A percentile compares a stretch with the other conserved stretches of the same genome.
These are phyloP conservation scores for Megathymus violae DNA, from an alignment of 1,140 invertebrate species.

Conservation along the genomic window DNA sequence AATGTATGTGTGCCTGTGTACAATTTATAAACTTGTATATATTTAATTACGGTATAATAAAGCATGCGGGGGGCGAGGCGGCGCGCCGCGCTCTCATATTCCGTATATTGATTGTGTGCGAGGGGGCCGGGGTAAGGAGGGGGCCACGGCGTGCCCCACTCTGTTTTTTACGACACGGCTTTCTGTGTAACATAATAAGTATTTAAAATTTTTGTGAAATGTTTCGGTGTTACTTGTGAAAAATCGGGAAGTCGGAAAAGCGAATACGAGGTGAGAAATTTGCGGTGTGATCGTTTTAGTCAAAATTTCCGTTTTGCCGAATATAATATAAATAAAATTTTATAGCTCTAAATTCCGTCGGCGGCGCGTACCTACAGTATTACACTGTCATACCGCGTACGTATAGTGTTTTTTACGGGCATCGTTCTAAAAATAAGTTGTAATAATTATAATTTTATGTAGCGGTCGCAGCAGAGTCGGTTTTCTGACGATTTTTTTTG, in stretches of 20 bases:
- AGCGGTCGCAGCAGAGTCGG: constrained; percentile 79
- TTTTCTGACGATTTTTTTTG: constrained; percentile 78
- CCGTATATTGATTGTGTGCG: constrained; percentile 83
- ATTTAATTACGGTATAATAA: constrained; percentile 83
- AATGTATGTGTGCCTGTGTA: constrained; percentile 57
- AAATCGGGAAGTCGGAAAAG: constrained; percentile 77
- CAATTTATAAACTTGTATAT: constrained; percentile 82
- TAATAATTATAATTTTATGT: constrained; percentile 84
- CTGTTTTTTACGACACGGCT: constrained; percentile 84
- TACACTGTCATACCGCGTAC: constrained; percentile 83
- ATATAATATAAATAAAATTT: constrained; percentile 80
- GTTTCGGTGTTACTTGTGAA: constrained; percentile 82
- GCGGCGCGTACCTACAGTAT: constrained; percentile 81
- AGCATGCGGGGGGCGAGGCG: constrained; percentile 81
- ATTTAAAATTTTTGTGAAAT: constrained; percentile 83
- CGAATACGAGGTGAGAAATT: constrained; percentile 76
- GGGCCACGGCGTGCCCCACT: constrained; percentile 82
- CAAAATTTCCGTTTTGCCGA: constrained; percentile 65
- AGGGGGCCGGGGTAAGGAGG: constrained; percentile 79
- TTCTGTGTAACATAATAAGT: constrained; percentile 84
- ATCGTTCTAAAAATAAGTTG: constrained; percentile 84
- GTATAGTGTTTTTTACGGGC: constrained; percentile 84
- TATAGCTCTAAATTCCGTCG: constrained; percentile 81
- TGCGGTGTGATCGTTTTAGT: constrained; percentile 60
- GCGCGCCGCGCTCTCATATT: constrained; percentile 83